Percentiles rank a stretch among this genome's conserved stretches.
phyloP scores from a whole-genome alignment of 2,888 invertebrate species.

The Caenorhabditis uteleia region DNA sequence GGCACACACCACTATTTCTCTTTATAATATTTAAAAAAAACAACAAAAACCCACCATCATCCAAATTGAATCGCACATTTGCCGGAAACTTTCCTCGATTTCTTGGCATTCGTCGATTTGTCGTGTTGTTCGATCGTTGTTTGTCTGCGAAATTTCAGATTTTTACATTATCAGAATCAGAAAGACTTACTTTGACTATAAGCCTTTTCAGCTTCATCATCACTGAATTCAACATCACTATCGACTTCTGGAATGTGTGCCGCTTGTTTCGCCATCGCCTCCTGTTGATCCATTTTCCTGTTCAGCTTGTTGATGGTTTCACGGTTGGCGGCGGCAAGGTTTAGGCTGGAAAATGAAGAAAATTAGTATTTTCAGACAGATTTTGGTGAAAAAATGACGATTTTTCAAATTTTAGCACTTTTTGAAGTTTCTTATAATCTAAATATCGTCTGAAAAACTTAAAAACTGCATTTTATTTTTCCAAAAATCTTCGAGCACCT shows the following conservation, averaged over 20 bases:
- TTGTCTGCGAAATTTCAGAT: background rate
- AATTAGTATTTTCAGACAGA: background rate
- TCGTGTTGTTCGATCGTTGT: too few species aligned
- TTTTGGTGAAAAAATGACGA: background rate
- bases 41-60: too few species aligned
- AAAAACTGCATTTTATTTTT: too few species aligned
- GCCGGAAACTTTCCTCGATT: too few species aligned
- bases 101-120: too few species aligned
- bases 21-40: too few species aligned
- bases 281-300: slow-evolving; percentile 20
- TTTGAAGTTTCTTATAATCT: too few species aligned
- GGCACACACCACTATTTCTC: too few species aligned
- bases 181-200: slow-evolving; percentile 2
- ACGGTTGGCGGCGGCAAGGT: slow-evolving; percentile 24
- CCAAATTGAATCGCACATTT: too few species aligned
- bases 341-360: slow-evolving; percentile 8
- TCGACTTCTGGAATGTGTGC: slow-evolving; percentile 1
- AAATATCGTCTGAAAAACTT: too few species aligned
- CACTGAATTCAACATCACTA: slow-evolving; percentile 41
- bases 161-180: background rate
- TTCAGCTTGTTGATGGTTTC: slow-evolving; percentile 11
- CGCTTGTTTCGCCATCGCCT: slow-evolving; percentile 5
- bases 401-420: too few species aligned
- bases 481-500: too few species aligned
- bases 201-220: slow-evolving; percentile 32